Evolutionary conservation across 2,113 vertebrate genomes (phyloP).

Genomic region (Dicaeum eximium): DNA sequence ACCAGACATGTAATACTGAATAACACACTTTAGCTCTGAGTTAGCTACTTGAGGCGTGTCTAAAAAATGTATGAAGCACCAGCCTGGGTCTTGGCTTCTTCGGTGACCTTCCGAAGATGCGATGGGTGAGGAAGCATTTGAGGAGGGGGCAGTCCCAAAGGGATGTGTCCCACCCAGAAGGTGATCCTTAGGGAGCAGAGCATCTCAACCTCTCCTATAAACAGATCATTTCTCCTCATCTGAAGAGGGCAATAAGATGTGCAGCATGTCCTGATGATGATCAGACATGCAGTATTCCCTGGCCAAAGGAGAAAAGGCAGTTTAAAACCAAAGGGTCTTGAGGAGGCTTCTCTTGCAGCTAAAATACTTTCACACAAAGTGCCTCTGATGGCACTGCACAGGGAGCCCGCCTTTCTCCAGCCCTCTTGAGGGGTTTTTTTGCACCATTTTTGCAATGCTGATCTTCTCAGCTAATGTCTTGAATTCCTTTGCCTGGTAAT

Average conservation of each 20-base stretch:
- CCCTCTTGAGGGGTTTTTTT: background rate
- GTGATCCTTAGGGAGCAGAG: background rate
- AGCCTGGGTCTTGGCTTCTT: background rate
- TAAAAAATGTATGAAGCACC: conserved; percentile 21
- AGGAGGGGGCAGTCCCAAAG: background rate
- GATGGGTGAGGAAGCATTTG: background rate
- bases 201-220: background rate
- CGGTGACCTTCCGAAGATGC: background rate
- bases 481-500: conserved; percentile 27
- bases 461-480: conserved; percentile 35
- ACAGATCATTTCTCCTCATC: background rate
- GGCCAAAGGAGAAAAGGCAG: background rate
- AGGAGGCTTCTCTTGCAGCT: background rate
- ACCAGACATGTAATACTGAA: background rate
- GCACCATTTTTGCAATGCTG: conserved; percentile 20
- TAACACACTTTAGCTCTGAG: conserved; percentile 1
- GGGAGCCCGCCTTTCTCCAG: background rate
- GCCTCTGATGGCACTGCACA: background rate
- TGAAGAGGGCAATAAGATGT: background rate
- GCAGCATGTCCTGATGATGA: background rate
- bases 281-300: background rate
- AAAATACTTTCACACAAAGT: background rate
- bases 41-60: background rate
- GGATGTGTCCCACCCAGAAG: background rate
- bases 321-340: background rate